These are phyloP conservation scores for Allenopithecus nigroviridis DNA, from an alignment of 2,797 vertebrate genomes.

Conservation along the genomic window DNA sequence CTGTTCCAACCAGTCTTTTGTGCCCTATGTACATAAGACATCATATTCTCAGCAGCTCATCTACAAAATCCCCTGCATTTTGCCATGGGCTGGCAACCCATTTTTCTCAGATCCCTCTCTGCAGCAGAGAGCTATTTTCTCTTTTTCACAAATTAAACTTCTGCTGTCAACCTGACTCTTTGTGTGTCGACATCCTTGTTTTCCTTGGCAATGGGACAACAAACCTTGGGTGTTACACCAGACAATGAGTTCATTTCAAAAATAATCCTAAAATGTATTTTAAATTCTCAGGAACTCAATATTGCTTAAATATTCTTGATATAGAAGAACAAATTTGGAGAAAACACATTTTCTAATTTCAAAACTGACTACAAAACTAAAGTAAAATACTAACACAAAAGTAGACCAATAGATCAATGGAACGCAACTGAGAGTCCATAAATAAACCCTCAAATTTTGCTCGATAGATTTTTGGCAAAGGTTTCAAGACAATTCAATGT, in stretches of 20 bases:
- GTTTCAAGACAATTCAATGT: background rate
- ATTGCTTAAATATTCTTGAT: background rate
- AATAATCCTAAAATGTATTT: background rate
- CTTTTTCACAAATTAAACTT: background rate
- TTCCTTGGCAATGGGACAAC: background rate
- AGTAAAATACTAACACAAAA: background rate
- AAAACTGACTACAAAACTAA: background rate
- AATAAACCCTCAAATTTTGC: background rate
- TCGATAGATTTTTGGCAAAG: background rate
- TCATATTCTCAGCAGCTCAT: background rate
- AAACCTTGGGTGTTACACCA: background rate
- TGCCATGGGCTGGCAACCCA: background rate
- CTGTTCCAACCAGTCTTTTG: background rate
- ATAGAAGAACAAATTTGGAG: background rate
- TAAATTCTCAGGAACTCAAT: background rate
- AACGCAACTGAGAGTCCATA: background rate
- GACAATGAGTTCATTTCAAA: background rate
- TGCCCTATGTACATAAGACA: background rate
- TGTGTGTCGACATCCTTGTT: background rate
- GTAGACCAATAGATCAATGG: background rate
- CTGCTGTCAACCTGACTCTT: background rate
- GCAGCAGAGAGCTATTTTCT: background rate
- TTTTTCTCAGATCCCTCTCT: background rate
- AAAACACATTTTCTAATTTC: background rate
- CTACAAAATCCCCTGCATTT: background rate